phyloP scores from a whole-genome alignment of 2,797 vertebrate genomes.

The Anabacerthia variegaticeps region DNA sequence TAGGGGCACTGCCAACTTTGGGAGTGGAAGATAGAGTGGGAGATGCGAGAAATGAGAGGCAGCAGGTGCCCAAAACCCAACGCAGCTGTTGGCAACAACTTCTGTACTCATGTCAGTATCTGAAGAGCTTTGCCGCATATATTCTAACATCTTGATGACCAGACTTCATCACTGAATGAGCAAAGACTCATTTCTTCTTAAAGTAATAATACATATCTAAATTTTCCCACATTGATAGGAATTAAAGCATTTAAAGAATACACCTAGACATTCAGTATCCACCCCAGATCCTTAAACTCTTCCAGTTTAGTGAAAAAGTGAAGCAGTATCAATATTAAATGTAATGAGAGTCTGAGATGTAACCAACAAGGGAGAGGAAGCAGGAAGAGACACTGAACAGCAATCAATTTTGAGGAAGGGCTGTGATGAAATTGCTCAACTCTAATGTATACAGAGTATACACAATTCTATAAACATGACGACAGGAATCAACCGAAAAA shows the following conservation, averaged over 20 bases:
- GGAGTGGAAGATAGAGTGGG: slow-evolving; percentile 27
- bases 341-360: slow-evolving; percentile 31
- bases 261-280: background rate
- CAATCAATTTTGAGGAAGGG: slow-evolving; percentile 19
- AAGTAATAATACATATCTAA: slow-evolving; percentile 59
- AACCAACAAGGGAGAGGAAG: background rate
- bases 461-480: slow-evolving; percentile 3
- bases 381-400: background rate
- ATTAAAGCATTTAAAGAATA: slow-evolving; percentile 55
- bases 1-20: background rate
- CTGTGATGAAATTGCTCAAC: slow-evolving; percentile 10
- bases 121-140: slow-evolving; percentile 39
- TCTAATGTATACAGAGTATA: background rate
- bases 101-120: slow-evolving; percentile 17
- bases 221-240: slow-evolving; percentile 57
- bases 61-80: slow-evolving; percentile 57
- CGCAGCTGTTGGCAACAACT: slow-evolving; percentile 53
- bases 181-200: slow-evolving; percentile 58
- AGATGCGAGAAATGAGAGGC: slow-evolving; percentile 41
- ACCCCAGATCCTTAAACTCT: slow-evolving; percentile 32
- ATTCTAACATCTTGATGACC: slow-evolving; percentile 49
- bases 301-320: slow-evolving; percentile 46
- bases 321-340: slow-evolving; percentile 54
- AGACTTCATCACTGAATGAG: slow-evolving; percentile 63
- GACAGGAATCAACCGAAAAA: slow-evolving; percentile 7